phyloP scores from a whole-genome alignment of 2,797 vertebrate species.

The Falco rusticolus region DNA sequence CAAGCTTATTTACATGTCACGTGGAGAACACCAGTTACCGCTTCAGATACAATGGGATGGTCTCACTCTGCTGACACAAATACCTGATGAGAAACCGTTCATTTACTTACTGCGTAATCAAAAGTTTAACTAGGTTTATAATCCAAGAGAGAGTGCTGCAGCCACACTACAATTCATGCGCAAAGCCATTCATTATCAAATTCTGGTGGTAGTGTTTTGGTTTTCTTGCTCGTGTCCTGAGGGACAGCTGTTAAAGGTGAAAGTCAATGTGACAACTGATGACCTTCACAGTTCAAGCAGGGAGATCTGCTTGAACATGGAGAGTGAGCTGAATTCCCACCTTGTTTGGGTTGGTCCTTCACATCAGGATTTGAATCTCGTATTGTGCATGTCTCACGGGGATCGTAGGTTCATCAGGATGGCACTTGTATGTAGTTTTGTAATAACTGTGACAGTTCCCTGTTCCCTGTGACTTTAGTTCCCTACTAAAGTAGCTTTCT shows the following conservation, averaged over 20 bases:
- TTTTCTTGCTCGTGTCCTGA: not conserved
- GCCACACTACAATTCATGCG: not conserved
- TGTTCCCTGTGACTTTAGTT: too few relatives aligned
- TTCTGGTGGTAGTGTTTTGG: not conserved
- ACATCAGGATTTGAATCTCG: not conserved
- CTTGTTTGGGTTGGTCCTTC: not conserved
- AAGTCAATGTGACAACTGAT: not conserved
- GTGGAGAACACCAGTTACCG: not conserved
- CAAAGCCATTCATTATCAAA: not conserved
- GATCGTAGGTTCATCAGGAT: not conserved
- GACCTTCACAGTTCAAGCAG: rapidly evolving
- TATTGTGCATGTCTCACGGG: rapidly evolving
- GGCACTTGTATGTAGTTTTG: not conserved
- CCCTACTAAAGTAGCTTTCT: not conserved
- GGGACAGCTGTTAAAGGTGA: not conserved
- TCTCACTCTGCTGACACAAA: not conserved
- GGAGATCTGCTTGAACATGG: not conserved
- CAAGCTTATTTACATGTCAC: not conserved
- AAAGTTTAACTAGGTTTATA: not conserved
- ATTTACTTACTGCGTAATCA: not conserved
- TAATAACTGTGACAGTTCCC: not conserved
- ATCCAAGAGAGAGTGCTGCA: not conserved
- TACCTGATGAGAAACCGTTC: not conserved
- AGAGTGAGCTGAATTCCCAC: not conserved
- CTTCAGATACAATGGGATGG: not conserved